These are phyloP conservation scores for Lamproptera curius DNA, from an alignment of 2,888 invertebrate genomes.

Conservation along the genomic window DNA sequence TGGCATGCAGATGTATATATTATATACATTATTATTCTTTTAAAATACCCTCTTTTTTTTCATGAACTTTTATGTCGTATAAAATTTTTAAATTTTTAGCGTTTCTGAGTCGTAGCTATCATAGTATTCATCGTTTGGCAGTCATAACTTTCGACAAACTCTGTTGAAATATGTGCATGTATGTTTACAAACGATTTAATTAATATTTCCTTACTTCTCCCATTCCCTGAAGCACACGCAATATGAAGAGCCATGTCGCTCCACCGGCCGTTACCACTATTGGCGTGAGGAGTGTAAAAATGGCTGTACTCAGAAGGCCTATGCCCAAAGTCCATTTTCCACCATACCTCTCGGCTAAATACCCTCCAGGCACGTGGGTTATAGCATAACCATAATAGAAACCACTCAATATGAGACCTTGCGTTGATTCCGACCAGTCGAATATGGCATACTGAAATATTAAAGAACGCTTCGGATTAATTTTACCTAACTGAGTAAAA, in stretches of 20 bases:
- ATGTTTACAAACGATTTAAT: slow-evolving; percentile 1
- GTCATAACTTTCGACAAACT: background rate
- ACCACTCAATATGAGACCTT: slow-evolving; percentile 87
- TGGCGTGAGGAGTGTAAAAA: slow-evolving; percentile 90
- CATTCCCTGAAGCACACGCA: slow-evolving; percentile 85
- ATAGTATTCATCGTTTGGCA: background rate
- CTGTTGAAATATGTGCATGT: no score
- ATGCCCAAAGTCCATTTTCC: slow-evolving; percentile 91
- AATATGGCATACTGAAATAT: slow-evolving; percentile 71
- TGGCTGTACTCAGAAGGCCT: slow-evolving; percentile 88
- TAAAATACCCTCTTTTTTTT: background rate
- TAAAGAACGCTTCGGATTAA: no score
- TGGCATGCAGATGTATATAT: background rate
- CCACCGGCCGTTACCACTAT: slow-evolving; percentile 80
- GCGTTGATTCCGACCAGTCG: slow-evolving; percentile 85
- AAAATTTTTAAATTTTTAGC: background rate
- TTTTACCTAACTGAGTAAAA: no score
- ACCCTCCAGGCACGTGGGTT: slow-evolving; percentile 92
- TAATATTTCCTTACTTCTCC: slow-evolving; percentile 83
- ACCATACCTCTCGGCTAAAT: slow-evolving; percentile 89
- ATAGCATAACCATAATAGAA: slow-evolving; percentile 93
- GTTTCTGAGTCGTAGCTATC: background rate
- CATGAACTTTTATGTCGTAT: background rate
- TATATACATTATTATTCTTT: background rate
- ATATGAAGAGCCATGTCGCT: slow-evolving; percentile 75